Evolutionary conservation across 1,140 invertebrate species (phyloP).

Genomic region (Eumeta japonica): DNA sequence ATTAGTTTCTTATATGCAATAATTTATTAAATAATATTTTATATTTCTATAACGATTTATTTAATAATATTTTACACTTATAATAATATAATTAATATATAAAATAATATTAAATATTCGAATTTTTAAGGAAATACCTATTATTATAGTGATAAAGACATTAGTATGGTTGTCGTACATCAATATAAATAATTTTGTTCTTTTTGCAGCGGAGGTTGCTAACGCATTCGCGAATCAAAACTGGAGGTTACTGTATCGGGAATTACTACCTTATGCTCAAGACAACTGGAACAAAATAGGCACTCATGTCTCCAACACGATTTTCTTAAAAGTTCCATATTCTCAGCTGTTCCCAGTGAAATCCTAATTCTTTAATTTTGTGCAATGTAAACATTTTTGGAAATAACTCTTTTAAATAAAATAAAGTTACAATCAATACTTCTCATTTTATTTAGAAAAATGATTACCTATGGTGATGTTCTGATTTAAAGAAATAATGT

Average conservation of each 20-base stretch:
- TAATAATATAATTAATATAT: not conserved
- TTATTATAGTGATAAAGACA: no score
- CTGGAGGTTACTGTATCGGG: constrained; percentile 59
- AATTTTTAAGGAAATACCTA: no score
- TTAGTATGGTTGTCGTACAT: no score
- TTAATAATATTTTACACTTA: not conserved
- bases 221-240: constrained; percentile 58
- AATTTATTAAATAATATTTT: no score
- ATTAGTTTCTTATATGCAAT: no score
- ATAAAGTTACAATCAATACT: constrained; percentile 6
- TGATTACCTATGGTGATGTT: no score
- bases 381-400: not conserved
- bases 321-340: constrained; percentile 50
- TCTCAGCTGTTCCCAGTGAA: constrained; percentile 36
- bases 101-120: not conserved
- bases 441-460: no score
- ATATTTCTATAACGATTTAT: no score
- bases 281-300: constrained; percentile 54
- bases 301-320: constrained; percentile 36
- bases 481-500: no score
- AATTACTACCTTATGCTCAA: constrained; percentile 55
- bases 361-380: constrained; percentile 11
- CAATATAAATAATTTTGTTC: no score
- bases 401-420: constrained; percentile 2
- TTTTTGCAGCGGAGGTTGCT: constrained; percentile 54